Percentiles rank a stretch among this genome's conserved stretches.
These are phyloP conservation scores for Muschampia plurimacula DNA, from an alignment of 2,888 invertebrate species.

Conservation along the genomic window DNA sequence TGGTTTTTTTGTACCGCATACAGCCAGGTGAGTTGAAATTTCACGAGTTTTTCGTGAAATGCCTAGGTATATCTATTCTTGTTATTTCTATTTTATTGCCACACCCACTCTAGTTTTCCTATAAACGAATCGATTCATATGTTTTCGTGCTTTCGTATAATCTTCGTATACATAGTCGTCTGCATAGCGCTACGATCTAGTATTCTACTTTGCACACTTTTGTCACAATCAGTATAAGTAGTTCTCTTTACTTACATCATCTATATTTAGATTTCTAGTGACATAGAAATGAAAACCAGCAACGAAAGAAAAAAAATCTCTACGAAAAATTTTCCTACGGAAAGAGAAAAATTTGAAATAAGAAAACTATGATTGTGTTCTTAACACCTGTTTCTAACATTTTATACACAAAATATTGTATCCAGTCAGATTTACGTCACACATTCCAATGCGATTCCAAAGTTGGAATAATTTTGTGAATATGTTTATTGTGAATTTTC, in stretches of 20 bases:
- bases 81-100: constrained; percentile 38
- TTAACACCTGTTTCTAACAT: constrained; percentile 6
- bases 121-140: constrained; percentile 31
- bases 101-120: constrained; percentile 36
- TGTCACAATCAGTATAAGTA: constrained; percentile 3
- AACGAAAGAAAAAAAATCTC: neutral
- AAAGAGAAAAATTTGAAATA: neutral
- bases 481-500: constrained; percentile 25
- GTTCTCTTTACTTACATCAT: neutral
- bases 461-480: constrained; percentile 34
- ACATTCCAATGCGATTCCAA: constrained; percentile 29
- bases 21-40: constrained; percentile 28
- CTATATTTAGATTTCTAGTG: constrained; percentile 4
- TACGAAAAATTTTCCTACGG: neutral
- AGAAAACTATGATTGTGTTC: neutral
- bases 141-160: constrained; percentile 22
- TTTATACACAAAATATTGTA: constrained; percentile 13
- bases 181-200: neutral
- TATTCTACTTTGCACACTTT: constrained; percentile 5
- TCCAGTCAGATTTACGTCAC: constrained; percentile 18
- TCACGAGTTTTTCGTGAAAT: constrained; percentile 7
- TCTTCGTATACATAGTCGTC: constrained; percentile 7
- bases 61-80: constrained; percentile 33
- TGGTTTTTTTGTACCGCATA: constrained; percentile 32
- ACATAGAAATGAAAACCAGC: constrained; percentile 8